Percentiles rank a stretch among this genome's conserved stretches.
Conservation (phyloP, 2,888 invertebrate species). For the Macrophya annulata region DNA sequence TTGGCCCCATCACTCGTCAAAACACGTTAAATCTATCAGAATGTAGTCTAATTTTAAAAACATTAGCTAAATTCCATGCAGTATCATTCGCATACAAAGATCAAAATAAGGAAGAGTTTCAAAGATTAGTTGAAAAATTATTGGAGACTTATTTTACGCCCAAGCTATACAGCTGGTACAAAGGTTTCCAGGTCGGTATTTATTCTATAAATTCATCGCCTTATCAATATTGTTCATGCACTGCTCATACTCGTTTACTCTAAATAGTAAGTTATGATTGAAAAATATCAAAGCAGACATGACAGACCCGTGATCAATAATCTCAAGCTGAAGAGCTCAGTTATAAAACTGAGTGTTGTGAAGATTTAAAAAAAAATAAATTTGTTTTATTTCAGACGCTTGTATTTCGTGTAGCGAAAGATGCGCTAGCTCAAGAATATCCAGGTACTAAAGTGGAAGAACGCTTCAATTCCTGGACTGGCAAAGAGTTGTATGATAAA, state of each 20-base stretch:
- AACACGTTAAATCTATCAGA: constrained; percentile 71
- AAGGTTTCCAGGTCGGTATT: constrained; percentile 71
- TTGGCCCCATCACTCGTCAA: constrained; percentile 71
- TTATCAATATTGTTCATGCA: not conserved
- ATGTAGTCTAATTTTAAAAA: constrained; percentile 73
- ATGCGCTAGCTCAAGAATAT: constrained; percentile 85
- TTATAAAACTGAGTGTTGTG: not conserved
- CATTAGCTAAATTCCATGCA: constrained; percentile 80
- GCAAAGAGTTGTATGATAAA: constrained; percentile 81
- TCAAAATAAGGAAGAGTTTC: constrained; percentile 76
- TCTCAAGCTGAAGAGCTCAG: not conserved
- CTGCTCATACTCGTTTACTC: not conserved
- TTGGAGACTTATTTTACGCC: constrained; percentile 73
- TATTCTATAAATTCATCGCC: not conserved
- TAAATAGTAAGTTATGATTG: not conserved
- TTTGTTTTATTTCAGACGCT: constrained; percentile 61
- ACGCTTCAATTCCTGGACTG: constrained; percentile 81
- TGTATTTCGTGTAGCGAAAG: constrained; percentile 79
- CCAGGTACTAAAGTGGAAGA: constrained; percentile 83
- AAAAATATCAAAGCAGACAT: not conserved
- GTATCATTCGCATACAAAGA: constrained; percentile 79
- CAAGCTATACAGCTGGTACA: constrained; percentile 72
- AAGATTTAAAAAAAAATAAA: not conserved
- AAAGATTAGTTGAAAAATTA: constrained; percentile 64
- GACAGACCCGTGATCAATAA: not conserved